phyloP scores from a whole-genome alignment of 1,140 invertebrate genomes.

The Drosophila mauritiana region DNA sequence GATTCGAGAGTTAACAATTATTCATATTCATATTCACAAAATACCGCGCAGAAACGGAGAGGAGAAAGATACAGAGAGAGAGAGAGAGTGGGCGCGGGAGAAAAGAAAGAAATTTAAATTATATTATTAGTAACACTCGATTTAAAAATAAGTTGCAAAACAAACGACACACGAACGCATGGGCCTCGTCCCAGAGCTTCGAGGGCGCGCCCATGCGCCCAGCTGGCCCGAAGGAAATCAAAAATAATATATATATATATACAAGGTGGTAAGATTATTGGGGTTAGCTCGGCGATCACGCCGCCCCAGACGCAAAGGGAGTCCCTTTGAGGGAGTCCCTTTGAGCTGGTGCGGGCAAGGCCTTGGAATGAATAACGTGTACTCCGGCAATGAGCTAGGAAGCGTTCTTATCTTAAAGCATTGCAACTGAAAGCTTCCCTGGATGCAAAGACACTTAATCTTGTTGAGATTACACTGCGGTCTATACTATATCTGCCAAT shows the following conservation, averaged over 20 bases:
- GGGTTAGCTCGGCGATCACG: constrained; percentile 44
- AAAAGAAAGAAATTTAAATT: constrained; percentile 74
- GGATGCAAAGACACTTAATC: too few species aligned
- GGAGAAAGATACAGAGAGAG: constrained; percentile 33
- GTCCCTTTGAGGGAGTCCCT: background rate
- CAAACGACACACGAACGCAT: constrained; percentile 90
- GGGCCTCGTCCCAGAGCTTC: constrained; percentile 88
- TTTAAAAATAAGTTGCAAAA: constrained; percentile 51
- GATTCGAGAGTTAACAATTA: constrained; percentile 63
- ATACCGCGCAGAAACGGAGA: constrained; percentile 36
- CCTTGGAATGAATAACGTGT: constrained; percentile 19
- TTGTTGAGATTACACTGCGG: too few species aligned
- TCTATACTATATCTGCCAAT: too few species aligned
- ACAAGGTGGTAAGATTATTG: constrained; percentile 42
- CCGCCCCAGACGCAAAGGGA: background rate
- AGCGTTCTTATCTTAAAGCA: too few species aligned
- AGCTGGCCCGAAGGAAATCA: constrained; percentile 75
- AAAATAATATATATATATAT: constrained; percentile 63
- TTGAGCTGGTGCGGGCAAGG: constrained; percentile 8
- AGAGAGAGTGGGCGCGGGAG: constrained; percentile 56
- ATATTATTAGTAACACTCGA: constrained; percentile 78
- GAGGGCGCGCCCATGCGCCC: constrained; percentile 86
- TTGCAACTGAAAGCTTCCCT: too few species aligned
- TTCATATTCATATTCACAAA: constrained; percentile 43
- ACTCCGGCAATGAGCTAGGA: constrained; percentile 16